Base-by-base conservation (phyloP, 2,113 vertebrate species). In the Trematocara nigrifrons region DNA sequence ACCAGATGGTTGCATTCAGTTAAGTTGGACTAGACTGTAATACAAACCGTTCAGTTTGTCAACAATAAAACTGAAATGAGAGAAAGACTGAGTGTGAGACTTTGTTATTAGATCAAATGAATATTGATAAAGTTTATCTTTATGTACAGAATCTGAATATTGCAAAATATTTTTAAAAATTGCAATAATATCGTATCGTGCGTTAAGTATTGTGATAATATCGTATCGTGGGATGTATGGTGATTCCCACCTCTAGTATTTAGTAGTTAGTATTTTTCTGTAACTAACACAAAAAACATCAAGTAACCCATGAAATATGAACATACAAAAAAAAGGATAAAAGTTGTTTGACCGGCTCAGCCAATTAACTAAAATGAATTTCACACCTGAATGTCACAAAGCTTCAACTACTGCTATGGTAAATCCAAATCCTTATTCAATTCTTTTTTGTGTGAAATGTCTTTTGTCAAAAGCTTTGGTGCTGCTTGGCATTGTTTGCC, bases 341-440 rank as follows among this genome's bases (percentile, higher is more conserved):
- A 31, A 31, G 29, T 31, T 31, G 29, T 18, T 38, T n/a, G 33
- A 11, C 59, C 2, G 2, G 61, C 31, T 38, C 0, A 20, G 61
- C 61, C 33, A 12, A 2, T 20, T 7, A 66, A 40, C 61, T 20
- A 13, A 66, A 66, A 40, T 20, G 3, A 66, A 11, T 66, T 66
- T 66, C 4, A 66, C 61, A 40, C 18, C 61, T 66, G 18, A 66
- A 66, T 40, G 18, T 12, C 35, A 40, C 61, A 66, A 66, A 40
- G 18, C 18, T 12, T 66, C 18, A 38, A 66, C 33, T 66, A 38
- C 35, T 66, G 61, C 0, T 0, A 7, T 7, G 33, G 18, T 66
- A 66, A 20, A 40, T 66, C 35, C 61, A 42, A 69, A 66, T 40
- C 61, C 35, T 13, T 66, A 40, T 66, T 66, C 35, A 40, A 20